Evolutionary conservation across 2,113 vertebrate species (phyloP), one percentile per base, ranked within the genome.

Genomic region (Xerus inauris): DNA sequence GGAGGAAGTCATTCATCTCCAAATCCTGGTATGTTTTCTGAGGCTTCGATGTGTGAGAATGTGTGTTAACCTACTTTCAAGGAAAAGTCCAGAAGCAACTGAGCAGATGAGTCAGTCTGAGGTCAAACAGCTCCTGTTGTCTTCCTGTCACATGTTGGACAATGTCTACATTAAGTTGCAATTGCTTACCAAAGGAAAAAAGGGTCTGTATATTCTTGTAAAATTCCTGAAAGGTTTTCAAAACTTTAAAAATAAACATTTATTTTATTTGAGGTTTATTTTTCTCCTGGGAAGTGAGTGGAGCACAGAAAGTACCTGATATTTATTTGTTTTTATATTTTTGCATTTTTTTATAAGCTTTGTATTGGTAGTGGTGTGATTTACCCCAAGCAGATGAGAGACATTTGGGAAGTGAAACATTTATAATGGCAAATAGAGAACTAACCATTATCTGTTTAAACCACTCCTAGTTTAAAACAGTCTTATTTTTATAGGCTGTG

Each of bases 211-310:
- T 72, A 86, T 45, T 86, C 79, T 69, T 95, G 0, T 72, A 80
- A 96, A 89, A 75, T 85, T 96, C 30, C 86, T 67, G 32, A 93
- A 95, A 86, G 28, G 16, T 42, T 73, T 93, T 94, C 57, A 89
- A 96, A 94, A 85, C 11, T 62, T 81, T 81, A 26, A 94, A 92
- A 84, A 73, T 57, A 94, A 88, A 86, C 67, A 4, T 42, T 65
- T 93, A 87, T 83, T 84, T 94, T 87, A 92, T 89, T 86, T 86
- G 75, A 89, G 80, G 16, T 93, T 96, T 65, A 47, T 91, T 95
- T 83, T 69, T 93, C 92, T 87, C 28, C 76, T 83, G 14, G 54
- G 73, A 95, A 75, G 57, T 94, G 38, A 35, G 40, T 0, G 17
- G 38, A 93, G 30, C 35, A 94, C 65, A 96, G 54, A 69, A 92